Base-by-base conservation (phyloP, 2,113 vertebrate genomes). In the Seriola aureovittata region DNA sequence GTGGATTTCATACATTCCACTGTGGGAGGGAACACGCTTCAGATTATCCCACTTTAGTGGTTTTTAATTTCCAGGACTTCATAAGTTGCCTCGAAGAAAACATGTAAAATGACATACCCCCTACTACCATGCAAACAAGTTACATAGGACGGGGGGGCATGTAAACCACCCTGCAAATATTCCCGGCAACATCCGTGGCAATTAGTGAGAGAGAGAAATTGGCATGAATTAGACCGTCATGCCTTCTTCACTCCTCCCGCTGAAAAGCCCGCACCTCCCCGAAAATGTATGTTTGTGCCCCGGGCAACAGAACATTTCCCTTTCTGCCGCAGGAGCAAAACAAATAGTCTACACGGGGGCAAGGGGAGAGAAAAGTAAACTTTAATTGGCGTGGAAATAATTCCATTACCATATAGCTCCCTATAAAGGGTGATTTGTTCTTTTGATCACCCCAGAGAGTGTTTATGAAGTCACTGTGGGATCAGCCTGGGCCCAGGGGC, bases 401-500 rank as follows among this genome's bases (percentile, higher is more conserved):
- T 85, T 71, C 84, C 78, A 88, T 94, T 87, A 91, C 88, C 85
- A 82, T 92, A 88, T 77, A 92, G 85, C 83, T 82, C 79, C 60
- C 74, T 67, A 89, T 93, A 93, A 93, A 92, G 86, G 80, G 14
- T 21, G 80, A 93, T 88, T 89, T 93, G 92, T 91, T 92, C 92
- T 87, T 92, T 83, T 88, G 90, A 91, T 90, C 54, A 23, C 60
- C 67, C 75, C 62, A 68, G 76, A 83, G 84, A 86, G 84, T 81
- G 88, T 93, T 93, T 89, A 85, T 92, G 90, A 91, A 91, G 84
- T 92, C 88, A 90, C 88, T 85, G 88, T 83, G 78, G 72, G 90
- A 91, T 88, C 85, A 75, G 82, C 68, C 84, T 4, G 78, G 84
- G 85, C 82, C 86, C 78, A 71, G 73, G 81, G 85, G 88, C 89